Evolutionary conservation across 2,113 vertebrate species (phyloP).

Genomic region (Anser cygnoides): DNA sequence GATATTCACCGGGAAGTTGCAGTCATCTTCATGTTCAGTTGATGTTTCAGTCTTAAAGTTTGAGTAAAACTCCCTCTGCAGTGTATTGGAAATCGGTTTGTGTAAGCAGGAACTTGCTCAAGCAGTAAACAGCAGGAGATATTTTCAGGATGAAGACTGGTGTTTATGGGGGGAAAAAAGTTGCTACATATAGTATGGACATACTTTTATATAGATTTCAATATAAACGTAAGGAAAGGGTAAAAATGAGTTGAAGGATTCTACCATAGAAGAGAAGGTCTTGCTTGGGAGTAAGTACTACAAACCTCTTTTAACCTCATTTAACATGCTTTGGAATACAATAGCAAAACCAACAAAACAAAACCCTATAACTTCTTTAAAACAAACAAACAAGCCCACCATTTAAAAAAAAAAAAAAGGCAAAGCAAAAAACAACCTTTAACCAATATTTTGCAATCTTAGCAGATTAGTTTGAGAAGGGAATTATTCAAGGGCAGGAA

Average conservation of each 20-base stretch:
- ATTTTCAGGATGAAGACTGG: not conserved
- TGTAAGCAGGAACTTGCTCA: not conserved
- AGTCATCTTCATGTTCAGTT: not conserved
- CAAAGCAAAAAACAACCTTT: accelerated
- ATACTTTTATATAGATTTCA: not conserved
- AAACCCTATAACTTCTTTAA: not conserved
- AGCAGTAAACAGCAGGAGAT: not conserved
- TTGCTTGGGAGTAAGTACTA: not conserved
- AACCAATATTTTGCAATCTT: not conserved
- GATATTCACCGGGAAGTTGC: not conserved
- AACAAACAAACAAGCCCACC: not conserved
- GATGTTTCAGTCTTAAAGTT: not conserved
- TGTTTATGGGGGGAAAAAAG: not conserved
- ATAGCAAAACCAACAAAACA: not conserved
- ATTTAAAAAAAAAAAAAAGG: not conserved
- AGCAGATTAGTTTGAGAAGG: not conserved
- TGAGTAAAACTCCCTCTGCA: not conserved
- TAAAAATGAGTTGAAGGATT: not conserved
- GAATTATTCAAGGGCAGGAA: not conserved
- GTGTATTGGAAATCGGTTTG: not conserved
- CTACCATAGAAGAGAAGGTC: not conserved
- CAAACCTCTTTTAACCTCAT: not conserved
- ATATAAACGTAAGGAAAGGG: not conserved
- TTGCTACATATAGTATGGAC: not conserved
- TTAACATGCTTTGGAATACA: not conserved